Evolutionary conservation across 2,888 invertebrate species (phyloP), one percentile per base, ranked within the genome.

Genomic region (Hypolimnas misippus): DNA sequence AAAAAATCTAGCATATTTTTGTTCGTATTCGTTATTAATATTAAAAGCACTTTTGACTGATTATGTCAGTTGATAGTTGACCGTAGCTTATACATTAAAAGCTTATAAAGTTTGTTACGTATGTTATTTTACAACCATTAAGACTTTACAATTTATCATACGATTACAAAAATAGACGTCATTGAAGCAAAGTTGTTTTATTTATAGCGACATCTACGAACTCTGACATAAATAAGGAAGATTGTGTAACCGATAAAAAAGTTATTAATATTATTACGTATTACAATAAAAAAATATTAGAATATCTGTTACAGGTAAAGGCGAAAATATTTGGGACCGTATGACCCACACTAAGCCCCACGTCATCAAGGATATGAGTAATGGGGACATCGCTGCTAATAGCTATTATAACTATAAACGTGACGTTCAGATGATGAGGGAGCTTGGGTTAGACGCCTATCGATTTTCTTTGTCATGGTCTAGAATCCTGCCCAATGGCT

Each of bases 391-490:
- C 0, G 90, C 94, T 0, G 89, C 93, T 4, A 94, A 95, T 72
- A 84, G 92, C 40, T 94, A 94, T 73, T 88, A 94, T 76, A 93
- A 93, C 72, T 94, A 93, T 76, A 88, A 93, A 70, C 92, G 94
- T 14, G 93, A 93, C 70, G 87, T 93, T 0, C 81, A 86, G 59
- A 83, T 93, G 74, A 75, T 93, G 70, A 79, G 84, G 50, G 83
- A 92, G 67, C 75, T 92, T 0, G 88, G 89, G 0, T 76, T 89
- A 0, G 80, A 93, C 59, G 86, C 85, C 51, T 93, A 93, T 74
- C 79, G 93, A 4, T 93, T 93, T 76, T 93, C 93, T 1, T 73
- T 94, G 17, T 91, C 94, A n/a, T 95, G 95, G 95, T 69, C 94
- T 0, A 83, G 95, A 46, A 87, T 95, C 33, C 77, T 95, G 17